Evolutionary conservation across 2,113 vertebrate genomes (phyloP).

Genomic region (Macroglossus sobrinus): DNA sequence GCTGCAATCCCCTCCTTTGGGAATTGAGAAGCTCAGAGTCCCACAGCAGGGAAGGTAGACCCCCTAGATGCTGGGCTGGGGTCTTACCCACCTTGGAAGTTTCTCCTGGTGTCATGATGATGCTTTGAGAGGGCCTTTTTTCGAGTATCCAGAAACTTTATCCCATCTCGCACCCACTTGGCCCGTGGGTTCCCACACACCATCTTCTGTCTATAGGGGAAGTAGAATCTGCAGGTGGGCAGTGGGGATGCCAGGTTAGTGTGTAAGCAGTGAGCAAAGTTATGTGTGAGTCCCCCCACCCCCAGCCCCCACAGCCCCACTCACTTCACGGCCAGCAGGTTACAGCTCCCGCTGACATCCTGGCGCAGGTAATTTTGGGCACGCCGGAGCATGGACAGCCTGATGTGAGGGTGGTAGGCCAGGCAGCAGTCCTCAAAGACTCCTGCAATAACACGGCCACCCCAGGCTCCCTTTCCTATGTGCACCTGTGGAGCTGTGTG

Average conservation of each 20-base stretch:
- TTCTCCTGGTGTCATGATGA: rapidly evolving
- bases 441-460: neutral
- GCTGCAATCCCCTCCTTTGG: neutral
- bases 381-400: rapidly evolving
- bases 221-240: conserved; percentile 39
- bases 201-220: neutral
- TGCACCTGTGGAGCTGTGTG: rapidly evolving
- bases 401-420: neutral
- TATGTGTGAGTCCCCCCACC: too few species aligned
- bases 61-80: too few species aligned
- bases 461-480: neutral
- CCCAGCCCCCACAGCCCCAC: neutral
- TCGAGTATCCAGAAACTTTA: neutral
- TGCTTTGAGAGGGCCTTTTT: rapidly evolving
- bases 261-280: neutral
- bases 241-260: neutral
- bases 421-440: conserved; percentile 67
- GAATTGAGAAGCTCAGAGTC: neutral
- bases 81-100: neutral
- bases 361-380: neutral
- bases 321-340: conserved; percentile 66
- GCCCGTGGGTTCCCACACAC: conserved; percentile 47
- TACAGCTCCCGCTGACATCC: conserved; percentile 72
- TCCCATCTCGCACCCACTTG: neutral
- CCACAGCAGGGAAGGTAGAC: neutral